Base-by-base conservation (phyloP, 2,113 vertebrate genomes). In the Malaclemys terrapin region DNA sequence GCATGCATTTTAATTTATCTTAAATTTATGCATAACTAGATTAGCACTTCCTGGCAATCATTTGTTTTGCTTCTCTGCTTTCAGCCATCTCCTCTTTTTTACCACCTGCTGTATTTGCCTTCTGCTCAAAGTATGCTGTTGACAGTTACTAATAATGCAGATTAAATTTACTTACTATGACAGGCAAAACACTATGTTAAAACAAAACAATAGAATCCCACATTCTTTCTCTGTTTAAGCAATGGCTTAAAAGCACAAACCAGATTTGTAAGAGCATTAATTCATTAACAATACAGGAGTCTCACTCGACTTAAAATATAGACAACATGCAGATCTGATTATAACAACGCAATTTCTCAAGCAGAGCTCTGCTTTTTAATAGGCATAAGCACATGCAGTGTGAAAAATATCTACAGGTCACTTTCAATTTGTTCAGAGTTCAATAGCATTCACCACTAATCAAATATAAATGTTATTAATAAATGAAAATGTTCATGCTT, bases 71-170 rank as follows among this genome's bases (percentile, higher is more conserved):
- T 95, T 97, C 97, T 96, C 96, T 96, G 85, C 96, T 98, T 97
- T 97, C 91, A 98, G 90, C n/a, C 93, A 92, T 97, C 81, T 95
- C 91, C 65, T 94, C 87, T 95, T 97, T 98, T 93, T 94, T 93
- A 95, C 97, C 97, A 98, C 98, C 97, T 98, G 97, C 97, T 97
- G 91, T 97, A 98, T 97, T 97, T 98, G 95, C 97, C 97, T 98
- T 98, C 97, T 98, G 98, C 89, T 98, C 95, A 96, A 96, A 98
- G 87, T 94, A 93, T 80, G 83, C 82, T 97, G 94, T 96, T 98
- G 98, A 98, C 97, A 98, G 97, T 98, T 98, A 97, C 95, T 98
- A 98, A 98, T 98, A 98, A 98, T 97, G 94, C 94, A 97, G 94
- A 98, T 98, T 98, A 98, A 97, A 98, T 98, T 98, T 98, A 92